Evolutionary conservation across 2,113 vertebrate species (phyloP), one percentile per base, ranked within the genome.

Genomic region (Notechis scutatus): DNA sequence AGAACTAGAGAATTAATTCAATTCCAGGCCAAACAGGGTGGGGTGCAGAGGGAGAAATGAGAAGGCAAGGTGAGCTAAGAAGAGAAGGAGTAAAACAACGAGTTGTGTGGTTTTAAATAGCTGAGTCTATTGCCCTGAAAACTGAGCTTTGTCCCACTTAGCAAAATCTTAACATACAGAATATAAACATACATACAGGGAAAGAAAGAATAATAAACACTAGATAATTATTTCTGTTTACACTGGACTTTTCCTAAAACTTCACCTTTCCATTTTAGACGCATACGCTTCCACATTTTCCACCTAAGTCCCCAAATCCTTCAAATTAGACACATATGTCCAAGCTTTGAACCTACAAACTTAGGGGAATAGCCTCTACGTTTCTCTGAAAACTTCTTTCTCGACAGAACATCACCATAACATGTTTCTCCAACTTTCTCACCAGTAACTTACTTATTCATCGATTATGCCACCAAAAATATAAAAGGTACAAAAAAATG

Each of bases 1-100:
- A 85, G 90, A 92, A 90, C 91, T 69, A 87, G 92, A 94, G 93
- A 93, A 94, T 93, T 94, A 94, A 92, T 92, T 94, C 92, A 93
- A 93, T 93, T 94, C 93, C 69, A 90, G 91, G 91, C 7, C 14
- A 0, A 69, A 81, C 74, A 86, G 23, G 81, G 81, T 74, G 86
- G 89, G 90, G 55, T 85, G n/a, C 47, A 61, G 89, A 90, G 90
- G 93, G 87, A 94, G 34, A 90, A 50, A 55, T 34, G 45, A 59
- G 81, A 93, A 42, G 89, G 89, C 56, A 64, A 93, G 8, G 29
- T 7, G n/a, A 92, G 94, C 90, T 94, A 94, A 94, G 92, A 90
- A 15, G 89, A 10, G 0, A 74, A 45, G 14, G 34, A 61, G 21
- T 56, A 85, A 29, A 39, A 90, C 20, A n/a, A 4, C 2, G 5